phyloP scores from a whole-genome alignment of 2,888 invertebrate genomes.

The Eupsilia transversa region DNA sequence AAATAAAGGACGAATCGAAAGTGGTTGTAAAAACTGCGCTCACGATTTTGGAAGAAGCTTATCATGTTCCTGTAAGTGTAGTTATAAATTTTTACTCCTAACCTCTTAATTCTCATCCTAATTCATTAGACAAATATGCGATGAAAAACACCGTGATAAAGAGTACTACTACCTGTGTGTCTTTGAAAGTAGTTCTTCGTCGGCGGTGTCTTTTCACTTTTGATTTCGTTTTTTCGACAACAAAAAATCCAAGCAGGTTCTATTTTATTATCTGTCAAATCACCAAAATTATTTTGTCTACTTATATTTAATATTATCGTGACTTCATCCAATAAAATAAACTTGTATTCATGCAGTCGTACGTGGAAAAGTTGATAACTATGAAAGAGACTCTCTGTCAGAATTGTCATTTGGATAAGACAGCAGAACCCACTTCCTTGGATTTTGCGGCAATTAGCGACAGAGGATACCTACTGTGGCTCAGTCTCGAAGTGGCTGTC shows the following conservation, averaged over 20 bases:
- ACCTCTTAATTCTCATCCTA: too few relatives aligned
- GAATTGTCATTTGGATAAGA: constrained; percentile 90
- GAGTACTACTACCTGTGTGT: background rate
- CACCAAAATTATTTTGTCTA: background rate
- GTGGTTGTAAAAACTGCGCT: constrained; percentile 95
- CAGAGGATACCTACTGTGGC: constrained; percentile 94
- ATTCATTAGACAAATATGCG: background rate
- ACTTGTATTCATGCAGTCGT: constrained; percentile 86
- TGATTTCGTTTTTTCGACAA: background rate
- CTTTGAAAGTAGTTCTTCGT: background rate
- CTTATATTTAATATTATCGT: background rate
- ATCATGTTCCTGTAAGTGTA: constrained; percentile 94
- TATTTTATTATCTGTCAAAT: background rate
- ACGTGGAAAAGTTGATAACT: constrained; percentile 94
- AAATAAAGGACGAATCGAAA: constrained; percentile 95
- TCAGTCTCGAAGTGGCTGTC: constrained; percentile 94
- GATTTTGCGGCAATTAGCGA: constrained; percentile 94
- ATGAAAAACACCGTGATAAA: background rate
- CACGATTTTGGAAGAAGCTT: constrained; percentile 97
- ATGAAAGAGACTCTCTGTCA: constrained; percentile 92
- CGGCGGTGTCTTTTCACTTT: background rate
- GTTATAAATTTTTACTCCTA: background rate
- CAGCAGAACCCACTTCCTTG: constrained; percentile 93
- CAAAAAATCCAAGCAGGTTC: background rate
- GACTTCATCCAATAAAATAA: background rate